Percentiles rank a stretch among this genome's conserved stretches.
phyloP scores from a whole-genome alignment of 2,113 vertebrate genomes.

The Anser brachyrhynchus region DNA sequence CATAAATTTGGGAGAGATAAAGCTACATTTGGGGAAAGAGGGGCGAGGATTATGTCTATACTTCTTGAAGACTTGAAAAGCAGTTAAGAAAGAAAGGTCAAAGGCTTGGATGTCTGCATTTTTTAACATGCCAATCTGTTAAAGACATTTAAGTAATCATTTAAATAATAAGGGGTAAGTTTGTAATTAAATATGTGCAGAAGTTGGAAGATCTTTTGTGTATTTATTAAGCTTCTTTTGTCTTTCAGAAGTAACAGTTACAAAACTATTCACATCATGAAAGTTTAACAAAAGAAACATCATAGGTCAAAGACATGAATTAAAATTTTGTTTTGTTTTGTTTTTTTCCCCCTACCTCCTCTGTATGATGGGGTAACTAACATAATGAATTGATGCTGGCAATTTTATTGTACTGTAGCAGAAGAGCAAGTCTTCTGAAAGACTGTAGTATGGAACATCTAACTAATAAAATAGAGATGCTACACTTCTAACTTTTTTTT shows the following conservation, averaged over 20 bases:
- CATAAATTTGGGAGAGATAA: not conserved
- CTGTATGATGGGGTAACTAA: not conserved
- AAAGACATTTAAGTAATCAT: not conserved
- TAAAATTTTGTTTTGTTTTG: not conserved
- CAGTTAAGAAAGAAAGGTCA: not conserved
- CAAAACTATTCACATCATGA: not conserved
- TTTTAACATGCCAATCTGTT: not conserved
- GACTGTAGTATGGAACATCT: not conserved
- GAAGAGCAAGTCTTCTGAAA: not conserved
- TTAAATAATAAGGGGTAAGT: not conserved
- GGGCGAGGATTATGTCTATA: accelerated
- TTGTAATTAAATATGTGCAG: not conserved
- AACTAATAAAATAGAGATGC: slow-evolving; percentile 29
- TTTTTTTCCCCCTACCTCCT: too few species aligned
- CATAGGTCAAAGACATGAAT: not conserved
- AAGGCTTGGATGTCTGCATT: not conserved
- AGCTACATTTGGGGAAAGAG: not conserved
- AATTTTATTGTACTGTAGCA: not conserved
- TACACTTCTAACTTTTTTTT: slow-evolving; percentile 23
- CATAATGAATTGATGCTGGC: not conserved
- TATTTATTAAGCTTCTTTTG: not conserved
- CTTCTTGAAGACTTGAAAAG: not conserved
- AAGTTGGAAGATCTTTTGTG: not conserved
- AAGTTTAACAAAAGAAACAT: not conserved
- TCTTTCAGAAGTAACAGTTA: not conserved